phyloP scores from a whole-genome alignment of 2,797 vertebrate genomes.

The Danio jaintianensis region DNA sequence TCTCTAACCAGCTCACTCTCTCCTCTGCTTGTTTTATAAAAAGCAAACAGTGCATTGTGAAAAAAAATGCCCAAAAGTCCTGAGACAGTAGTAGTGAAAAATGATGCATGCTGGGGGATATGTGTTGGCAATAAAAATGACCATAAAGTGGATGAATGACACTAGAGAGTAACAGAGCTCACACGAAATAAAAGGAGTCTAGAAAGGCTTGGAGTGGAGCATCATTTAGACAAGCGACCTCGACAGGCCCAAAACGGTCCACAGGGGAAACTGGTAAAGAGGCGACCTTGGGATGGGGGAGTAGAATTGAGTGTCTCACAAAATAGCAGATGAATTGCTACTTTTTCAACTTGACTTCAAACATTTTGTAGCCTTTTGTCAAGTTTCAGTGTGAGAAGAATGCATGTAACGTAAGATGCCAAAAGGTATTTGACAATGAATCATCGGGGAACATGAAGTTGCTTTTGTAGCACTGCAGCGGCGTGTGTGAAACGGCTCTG shows the following conservation, averaged over 20 bases:
- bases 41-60: conserved; percentile 57
- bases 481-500: conserved; percentile 30
- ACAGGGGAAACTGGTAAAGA: not conserved
- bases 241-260: conserved; percentile 36
- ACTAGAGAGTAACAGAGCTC: conserved; percentile 58
- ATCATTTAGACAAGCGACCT: conserved; percentile 52
- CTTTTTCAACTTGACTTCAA: conserved; percentile 44
- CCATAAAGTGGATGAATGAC: conserved; percentile 66
- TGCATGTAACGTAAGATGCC: conserved; percentile 43
- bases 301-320: conserved; percentile 10
- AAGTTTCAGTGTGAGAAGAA: conserved; percentile 33
- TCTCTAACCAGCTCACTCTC: not conserved
- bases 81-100: conserved; percentile 59
- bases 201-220: conserved; percentile 37
- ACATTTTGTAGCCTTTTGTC: conserved; percentile 44
- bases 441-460: conserved; percentile 37
- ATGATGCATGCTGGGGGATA: conserved; percentile 63
- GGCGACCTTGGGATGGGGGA: not conserved
- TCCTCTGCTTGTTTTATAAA: conserved; percentile 55
- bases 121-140: conserved; percentile 66
- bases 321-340: conserved; percentile 23
- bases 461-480: conserved; percentile 27
- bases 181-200: conserved; percentile 52
- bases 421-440: conserved; percentile 52
- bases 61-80: conserved; percentile 17